Evolutionary conservation across 2,888 invertebrate genomes (phyloP), one percentile per base, ranked within the genome.

Genomic region (Drosophila monieri): DNA sequence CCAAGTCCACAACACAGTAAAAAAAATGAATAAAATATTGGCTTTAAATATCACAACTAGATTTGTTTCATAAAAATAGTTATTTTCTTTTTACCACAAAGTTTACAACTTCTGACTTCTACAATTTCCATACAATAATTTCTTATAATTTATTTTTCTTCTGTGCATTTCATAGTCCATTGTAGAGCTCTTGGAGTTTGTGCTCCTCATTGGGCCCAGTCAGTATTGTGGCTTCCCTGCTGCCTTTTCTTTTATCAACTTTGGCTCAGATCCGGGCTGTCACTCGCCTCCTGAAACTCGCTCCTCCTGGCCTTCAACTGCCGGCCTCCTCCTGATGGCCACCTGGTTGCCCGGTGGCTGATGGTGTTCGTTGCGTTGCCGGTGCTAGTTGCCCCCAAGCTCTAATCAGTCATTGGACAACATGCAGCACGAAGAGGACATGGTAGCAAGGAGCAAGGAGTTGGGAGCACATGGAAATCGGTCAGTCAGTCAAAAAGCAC

Each of bases 191-290:
- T n/a, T 39, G 23, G 27, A 48, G 35, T 52, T 48, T 21, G 18
- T 53, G 49, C 54, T 54, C 59, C 56, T 49, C 56, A 72, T 58
- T 51, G 58, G 41, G 55, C 64, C 72, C 68, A 53, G 68, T 76
- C 80, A 68, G 84, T 74, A 80, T 81, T 81, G 81, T 80, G 81
- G 84, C 73, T 81, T 77, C 51, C 43, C 76, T 57, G 67, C 62
- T 77, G 80, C 69, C 67, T 77, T 79, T 84, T 77, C 80, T 79
- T 81, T 81, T 84, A 84, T 80, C 84, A 84, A 76, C 65, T 71
- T 54, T 74, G 61, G 25, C 65, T 67, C 78, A 83, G 78, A 66
- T 70, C 61, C 61, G 35, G 49, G 49, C 61, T 68, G 54, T 68
- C 68, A 54, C 60, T 46, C 52, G 39, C 14, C 64, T 51, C 47